phyloP scores from a whole-genome alignment of 2,113 vertebrate species.

The Cariama cristata region DNA sequence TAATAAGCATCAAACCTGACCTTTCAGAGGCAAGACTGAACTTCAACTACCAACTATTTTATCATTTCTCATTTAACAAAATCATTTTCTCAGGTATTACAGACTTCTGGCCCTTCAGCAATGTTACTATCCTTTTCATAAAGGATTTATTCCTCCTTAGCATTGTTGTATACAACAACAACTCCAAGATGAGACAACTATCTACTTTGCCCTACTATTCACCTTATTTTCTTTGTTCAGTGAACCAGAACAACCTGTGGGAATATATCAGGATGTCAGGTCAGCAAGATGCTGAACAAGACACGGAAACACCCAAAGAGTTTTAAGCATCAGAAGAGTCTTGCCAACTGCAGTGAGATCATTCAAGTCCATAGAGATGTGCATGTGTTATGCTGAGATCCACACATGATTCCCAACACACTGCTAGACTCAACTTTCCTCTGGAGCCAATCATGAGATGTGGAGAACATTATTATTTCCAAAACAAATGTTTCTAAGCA shows the following conservation, averaged over 20 bases:
- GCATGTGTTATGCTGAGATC: rapidly evolving
- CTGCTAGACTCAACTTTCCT: not conserved
- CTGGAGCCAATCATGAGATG: not conserved
- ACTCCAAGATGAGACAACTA: not conserved
- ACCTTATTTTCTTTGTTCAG: not conserved
- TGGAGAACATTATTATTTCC: not conserved
- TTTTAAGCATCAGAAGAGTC: not conserved
- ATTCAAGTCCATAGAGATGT: not conserved
- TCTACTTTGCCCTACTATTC: not conserved
- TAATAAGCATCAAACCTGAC: not conserved
- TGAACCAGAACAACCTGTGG: not conserved
- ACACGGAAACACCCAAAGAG: not conserved
- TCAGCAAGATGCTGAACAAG: not conserved
- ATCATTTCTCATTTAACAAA: not conserved
- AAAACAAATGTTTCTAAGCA: not conserved
- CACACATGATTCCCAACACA: not conserved
- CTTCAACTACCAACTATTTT: not conserved
- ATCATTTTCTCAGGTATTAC: not conserved
- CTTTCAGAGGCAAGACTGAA: not conserved
- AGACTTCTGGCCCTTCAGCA: not conserved
- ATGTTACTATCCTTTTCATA: not conserved
- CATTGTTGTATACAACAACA: not conserved
- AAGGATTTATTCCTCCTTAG: not conserved
- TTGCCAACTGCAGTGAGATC: not conserved
- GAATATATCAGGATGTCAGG: not conserved